Evolutionary conservation across 2,888 invertebrate species (phyloP).

Genomic region (Metopia argyrocephala): DNA sequence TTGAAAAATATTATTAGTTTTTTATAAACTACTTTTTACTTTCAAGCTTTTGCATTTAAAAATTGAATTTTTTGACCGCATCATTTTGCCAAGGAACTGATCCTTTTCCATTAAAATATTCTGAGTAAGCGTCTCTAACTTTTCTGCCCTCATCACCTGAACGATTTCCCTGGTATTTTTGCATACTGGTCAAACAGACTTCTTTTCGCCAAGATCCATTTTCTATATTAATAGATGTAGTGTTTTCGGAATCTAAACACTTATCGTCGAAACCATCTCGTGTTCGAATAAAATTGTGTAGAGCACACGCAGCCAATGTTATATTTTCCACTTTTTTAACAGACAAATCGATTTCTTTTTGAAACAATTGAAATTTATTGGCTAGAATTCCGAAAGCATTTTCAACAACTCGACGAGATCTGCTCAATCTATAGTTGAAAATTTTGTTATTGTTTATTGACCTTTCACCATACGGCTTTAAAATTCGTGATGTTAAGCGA

Average conservation of each 20-base stretch:
- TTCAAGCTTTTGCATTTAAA: no score
- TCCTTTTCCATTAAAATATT: neutral
- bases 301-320: neutral
- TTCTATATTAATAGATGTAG: neutral
- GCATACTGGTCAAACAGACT: neutral
- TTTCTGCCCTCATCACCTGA: conserved; percentile 7
- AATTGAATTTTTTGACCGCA: conserved; percentile 9
- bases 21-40: no score
- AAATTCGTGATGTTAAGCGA: neutral
- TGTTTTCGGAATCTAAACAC: neutral
- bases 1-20: no score
- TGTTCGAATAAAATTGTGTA: neutral
- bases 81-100: conserved; percentile 20
- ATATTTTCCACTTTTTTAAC: conserved; percentile 3
- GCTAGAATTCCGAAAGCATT: neutral
- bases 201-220: conserved; percentile 6
- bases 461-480: neutral
- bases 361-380: conserved; percentile 2
- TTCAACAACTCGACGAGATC: conserved; percentile 4
- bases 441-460: conserved; percentile 3
- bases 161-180: neutral
- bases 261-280: neutral
- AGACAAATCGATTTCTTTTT: neutral
- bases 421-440: conserved; percentile 4
- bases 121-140: neutral